Evolutionary conservation across 2,888 invertebrate genomes (phyloP), one percentile per base, ranked within the genome.

Genomic region (Mycalesis mineus): DNA sequence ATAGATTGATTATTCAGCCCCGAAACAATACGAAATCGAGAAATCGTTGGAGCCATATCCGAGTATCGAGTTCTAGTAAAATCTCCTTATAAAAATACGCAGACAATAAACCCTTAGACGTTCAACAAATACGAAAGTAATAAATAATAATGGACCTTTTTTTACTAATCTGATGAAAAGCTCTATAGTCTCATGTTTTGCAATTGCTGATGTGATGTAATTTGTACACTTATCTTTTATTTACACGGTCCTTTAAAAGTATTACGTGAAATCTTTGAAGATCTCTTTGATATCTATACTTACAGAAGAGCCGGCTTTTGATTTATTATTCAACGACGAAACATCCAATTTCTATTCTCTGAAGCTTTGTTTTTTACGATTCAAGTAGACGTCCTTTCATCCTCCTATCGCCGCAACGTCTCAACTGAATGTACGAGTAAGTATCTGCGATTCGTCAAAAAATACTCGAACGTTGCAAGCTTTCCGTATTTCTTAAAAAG

Each of bases 291-390:
- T 80, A 78, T 78, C 75, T 68, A 68, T 68, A 62, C n/a, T n/a
- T n/a, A n/a, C 66, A 71, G 68, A 8, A n/a, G 69, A 68, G 69
- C 65, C 66, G 71, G 72, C 75, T 77, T 76, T 77, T 77, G 77
- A 84, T 84, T 81, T 82, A 82, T 83, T 80, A 82, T 80, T 82
- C 75, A 81, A 70, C 67, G 68, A 70, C 66, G 71, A 70, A 77
- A 70, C 71, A 71, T 77, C 74, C 68, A 72, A 71, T 76, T 62
- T 65, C 64, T 60, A 55, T 61, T 62, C 69, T 69, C 68, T 58
- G 64, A 70, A 65, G 58, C 58, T 64, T 64, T 66, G 67, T 71
- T 71, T 67, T 22, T 65, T 64, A 58, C 66, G 69, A 70, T 69
- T 65, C 62, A 61, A 69, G 67, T 67, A 60, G 55, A 29, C 50